Evolutionary conservation across 2,113 vertebrate species (phyloP), one percentile per base, ranked within the genome.

Genomic region (Oostethus manadensis): DNA sequence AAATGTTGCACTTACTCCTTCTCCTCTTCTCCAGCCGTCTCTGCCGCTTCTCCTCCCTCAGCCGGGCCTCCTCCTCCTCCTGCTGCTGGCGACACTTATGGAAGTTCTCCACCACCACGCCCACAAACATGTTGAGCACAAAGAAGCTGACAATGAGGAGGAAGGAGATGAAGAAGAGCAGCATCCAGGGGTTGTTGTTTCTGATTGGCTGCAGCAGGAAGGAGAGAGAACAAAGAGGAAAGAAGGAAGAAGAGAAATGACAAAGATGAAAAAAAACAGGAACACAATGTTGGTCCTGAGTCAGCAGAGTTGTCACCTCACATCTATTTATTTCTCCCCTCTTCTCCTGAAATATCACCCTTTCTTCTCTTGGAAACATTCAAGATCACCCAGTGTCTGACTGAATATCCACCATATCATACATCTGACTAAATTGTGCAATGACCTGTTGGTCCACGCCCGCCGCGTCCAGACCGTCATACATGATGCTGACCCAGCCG

Each of bases 111-210:
- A 97, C 94, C 88, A 97, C 94, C 74, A 97, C 94, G 4, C 94
- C 94, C 70, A 97, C 94, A 22, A 97, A 97, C 94, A 97, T 97
- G 92, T 97, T 97, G 77, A 96, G 93, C 82, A 97, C 94, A 46
- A 96, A 97, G 89, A 97, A 97, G 86, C 94, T 95, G 87, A 97
- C 94, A 74, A 97, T 96, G 86, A 97, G 94, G 80, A 97, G 92
- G 89, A 96, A 97, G 60, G 94, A 97, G 88, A 97, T 96, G 89
- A 97, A 97, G 88, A 93, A 97, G 59, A 97, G 91, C 68, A 97
- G 91, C 94, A 97, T 97, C 94, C 94, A 97, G 0, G 93, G 93
- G 81, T 94, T 94, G 86, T 95, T 90, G 88, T 97, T 97, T 78
- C 91, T 88, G 73, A 91, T 78, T 29, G 94, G 94, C 94, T 97